Evolutionary conservation across 2,797 vertebrate species (phyloP).

Genomic region (Spheniscus humboldti): DNA sequence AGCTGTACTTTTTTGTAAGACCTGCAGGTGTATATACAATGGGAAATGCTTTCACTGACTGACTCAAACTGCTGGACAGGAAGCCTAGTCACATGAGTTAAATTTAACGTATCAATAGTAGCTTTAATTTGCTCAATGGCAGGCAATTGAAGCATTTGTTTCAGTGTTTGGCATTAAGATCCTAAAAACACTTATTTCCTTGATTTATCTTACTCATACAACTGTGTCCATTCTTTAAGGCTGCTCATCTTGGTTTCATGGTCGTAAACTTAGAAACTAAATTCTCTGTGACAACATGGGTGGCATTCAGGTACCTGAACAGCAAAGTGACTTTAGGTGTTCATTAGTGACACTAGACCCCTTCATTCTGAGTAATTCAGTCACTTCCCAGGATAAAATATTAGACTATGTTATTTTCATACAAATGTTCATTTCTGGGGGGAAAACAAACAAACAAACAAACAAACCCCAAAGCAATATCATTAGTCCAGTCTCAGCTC

Average conservation of each 20-base stretch:
- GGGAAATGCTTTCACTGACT: not conserved
- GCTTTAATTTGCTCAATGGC: not conserved
- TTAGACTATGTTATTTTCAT: not conserved
- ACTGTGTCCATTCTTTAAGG: not conserved
- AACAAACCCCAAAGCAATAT: not conserved
- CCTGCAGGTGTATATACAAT: not conserved
- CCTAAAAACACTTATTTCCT: not conserved
- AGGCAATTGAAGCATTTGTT: not conserved
- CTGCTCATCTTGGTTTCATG: not conserved
- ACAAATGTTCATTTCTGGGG: not conserved
- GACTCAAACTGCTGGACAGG: not conserved
- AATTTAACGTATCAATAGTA: fast-evolving
- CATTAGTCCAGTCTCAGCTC: not conserved
- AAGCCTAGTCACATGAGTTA: not conserved
- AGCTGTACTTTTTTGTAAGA: not conserved
- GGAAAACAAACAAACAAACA: not conserved
- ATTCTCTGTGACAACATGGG: not conserved
- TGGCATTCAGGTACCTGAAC: not conserved
- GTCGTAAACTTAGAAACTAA: not conserved
- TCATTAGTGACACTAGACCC: not conserved
- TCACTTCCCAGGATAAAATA: not conserved
- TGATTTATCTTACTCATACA: not conserved
- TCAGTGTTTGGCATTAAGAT: not conserved
- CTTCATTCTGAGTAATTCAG: not conserved
- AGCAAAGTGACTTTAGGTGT: not conserved